These are phyloP conservation scores for Temnothorax unifasciatus DNA, from an alignment of 2,888 invertebrate genomes.

Conservation along the genomic window DNA sequence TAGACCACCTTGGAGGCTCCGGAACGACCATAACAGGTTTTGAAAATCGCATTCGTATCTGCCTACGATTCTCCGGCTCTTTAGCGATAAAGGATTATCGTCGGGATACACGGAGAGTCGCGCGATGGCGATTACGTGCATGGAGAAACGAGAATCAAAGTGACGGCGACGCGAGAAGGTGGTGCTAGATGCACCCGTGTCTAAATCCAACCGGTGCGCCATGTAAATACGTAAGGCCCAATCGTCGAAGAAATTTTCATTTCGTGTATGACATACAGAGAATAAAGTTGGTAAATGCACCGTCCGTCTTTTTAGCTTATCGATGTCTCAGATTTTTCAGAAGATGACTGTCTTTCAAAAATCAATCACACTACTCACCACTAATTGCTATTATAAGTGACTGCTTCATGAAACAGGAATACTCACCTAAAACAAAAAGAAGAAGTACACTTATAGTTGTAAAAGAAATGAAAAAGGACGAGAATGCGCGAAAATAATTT, in stretches of 20 bases:
- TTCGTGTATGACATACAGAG: background rate
- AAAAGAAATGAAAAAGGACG: background rate
- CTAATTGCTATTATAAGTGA: background rate
- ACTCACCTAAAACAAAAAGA: slow-evolving; percentile 74
- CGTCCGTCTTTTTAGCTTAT: background rate
- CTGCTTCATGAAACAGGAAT: slow-evolving; percentile 31
- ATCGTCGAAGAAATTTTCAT: background rate
- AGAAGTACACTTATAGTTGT: slow-evolving; percentile 50
- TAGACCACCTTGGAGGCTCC: slow-evolving; percentile 86
- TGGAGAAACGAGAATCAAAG: slow-evolving; percentile 58
- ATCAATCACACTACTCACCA: slow-evolving; percentile 51
- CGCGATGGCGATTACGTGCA: slow-evolving; percentile 68
- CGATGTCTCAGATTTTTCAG: background rate
- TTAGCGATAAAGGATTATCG: slow-evolving; percentile 84
- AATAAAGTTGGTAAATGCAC: background rate
- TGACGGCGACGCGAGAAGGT: slow-evolving; percentile 25
- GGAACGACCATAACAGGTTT: slow-evolving; percentile 85
- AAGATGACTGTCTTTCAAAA: background rate
- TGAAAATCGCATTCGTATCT: slow-evolving; percentile 84
- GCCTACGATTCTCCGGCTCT: slow-evolving; percentile 82
- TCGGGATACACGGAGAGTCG: slow-evolving; percentile 60
- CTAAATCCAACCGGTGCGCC: background rate
- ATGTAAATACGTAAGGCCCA: background rate
- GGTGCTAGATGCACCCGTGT: slow-evolving; percentile 31
- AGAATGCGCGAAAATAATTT: background rate